Percentiles rank a stretch among this genome's conserved stretches.
Conservation (phyloP, 2,113 vertebrate genomes). For the Rhinolophus sinicus region DNA sequence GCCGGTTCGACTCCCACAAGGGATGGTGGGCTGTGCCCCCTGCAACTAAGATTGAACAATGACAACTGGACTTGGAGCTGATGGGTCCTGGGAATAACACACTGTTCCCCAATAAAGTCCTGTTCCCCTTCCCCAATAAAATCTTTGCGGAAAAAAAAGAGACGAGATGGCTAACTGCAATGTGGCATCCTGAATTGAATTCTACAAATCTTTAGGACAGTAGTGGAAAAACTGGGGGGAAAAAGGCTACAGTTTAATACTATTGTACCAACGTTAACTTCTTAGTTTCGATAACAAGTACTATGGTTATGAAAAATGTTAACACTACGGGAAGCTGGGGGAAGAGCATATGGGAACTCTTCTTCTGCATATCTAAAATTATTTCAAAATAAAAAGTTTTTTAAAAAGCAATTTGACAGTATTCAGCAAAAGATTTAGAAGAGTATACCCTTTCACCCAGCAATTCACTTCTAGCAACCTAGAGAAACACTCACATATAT, state of each 20-base stretch:
- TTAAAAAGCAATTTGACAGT: neutral
- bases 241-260: neutral
- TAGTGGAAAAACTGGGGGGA: neutral
- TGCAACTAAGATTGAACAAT: too few species aligned
- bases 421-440: constrained; percentile 1
- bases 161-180: neutral
- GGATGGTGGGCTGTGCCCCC: too few species aligned
- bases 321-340: neutral
- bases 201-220: neutral
- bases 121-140: too few species aligned
- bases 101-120: too few species aligned
- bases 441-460: neutral
- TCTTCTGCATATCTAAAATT: neutral
- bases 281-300: neutral
- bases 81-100: too few species aligned
- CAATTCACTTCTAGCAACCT: neutral
- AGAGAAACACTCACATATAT: neutral
- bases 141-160: neutral
- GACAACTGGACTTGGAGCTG: too few species aligned
- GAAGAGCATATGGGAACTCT: neutral
- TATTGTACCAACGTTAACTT: neutral
- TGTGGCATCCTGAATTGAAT: neutral
- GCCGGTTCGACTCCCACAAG: too few species aligned
- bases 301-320: neutral
- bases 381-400: neutral